Percentiles rank a stretch among this genome's conserved stretches.
Conservation (phyloP, 2,797 vertebrate genomes). For the Hyperoplus immaculatus region DNA sequence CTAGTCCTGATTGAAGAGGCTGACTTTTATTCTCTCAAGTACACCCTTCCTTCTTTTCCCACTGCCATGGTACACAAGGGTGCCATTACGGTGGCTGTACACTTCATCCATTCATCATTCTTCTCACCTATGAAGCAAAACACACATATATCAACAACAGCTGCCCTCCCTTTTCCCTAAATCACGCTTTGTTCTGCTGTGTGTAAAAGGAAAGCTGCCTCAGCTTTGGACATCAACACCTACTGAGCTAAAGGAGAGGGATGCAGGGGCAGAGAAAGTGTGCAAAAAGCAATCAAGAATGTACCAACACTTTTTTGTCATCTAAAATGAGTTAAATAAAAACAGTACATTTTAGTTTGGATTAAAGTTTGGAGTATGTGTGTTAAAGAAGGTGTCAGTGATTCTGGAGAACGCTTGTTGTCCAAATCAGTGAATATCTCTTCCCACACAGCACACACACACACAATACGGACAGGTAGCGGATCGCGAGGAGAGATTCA, state of each 20-base stretch:
- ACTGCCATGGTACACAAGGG: constrained; percentile 77
- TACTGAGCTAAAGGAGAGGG: constrained; percentile 47
- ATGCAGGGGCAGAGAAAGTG: constrained; percentile 22
- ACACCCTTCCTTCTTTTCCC: constrained; percentile 73
- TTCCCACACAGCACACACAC: too few species aligned
- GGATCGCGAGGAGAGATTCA: too few species aligned
- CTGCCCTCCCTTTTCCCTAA: constrained; percentile 77
- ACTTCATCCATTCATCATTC: constrained; percentile 83
- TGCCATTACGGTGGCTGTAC: constrained; percentile 79
- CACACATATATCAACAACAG: constrained; percentile 80
- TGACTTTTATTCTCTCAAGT: constrained; percentile 80
- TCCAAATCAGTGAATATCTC: too few species aligned
- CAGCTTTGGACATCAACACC: constrained; percentile 69
- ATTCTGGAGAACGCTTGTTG: too few species aligned
- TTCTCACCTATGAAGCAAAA: constrained; percentile 84
- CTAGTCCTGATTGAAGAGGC: constrained; percentile 86
- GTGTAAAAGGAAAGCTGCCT: constrained; percentile 73
- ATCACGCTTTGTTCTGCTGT: constrained; percentile 82
- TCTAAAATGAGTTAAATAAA: neutral
- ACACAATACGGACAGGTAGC: too few species aligned
- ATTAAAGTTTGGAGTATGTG: constrained; percentile 8
- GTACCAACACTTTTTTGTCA: neutral
- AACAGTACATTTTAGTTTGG: constrained; percentile 8
- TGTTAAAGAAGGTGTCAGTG: too few species aligned
- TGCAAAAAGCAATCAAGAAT: too few species aligned